Evolutionary conservation across 2,113 vertebrate species (phyloP).

Genomic region (Crotalus viridis): DNA sequence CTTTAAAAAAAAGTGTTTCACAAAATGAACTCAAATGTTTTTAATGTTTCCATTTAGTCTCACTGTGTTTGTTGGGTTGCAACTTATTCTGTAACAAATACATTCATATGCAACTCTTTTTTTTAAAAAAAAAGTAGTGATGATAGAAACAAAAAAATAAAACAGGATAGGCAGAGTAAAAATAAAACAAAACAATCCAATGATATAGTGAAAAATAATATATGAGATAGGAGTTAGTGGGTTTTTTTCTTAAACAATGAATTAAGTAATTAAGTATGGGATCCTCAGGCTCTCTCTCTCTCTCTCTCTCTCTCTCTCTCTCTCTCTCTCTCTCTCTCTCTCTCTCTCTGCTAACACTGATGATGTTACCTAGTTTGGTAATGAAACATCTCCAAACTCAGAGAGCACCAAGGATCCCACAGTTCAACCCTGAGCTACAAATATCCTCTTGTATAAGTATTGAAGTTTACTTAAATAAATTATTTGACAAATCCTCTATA

Average conservation of each 20-base stretch:
- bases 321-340: background rate
- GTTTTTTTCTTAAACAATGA: background rate
- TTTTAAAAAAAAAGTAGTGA: background rate
- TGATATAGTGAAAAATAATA: background rate
- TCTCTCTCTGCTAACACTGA: background rate
- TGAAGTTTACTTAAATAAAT: background rate
- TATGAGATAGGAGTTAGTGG: background rate
- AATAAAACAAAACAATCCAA: background rate
- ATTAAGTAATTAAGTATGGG: background rate
- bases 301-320: no score
- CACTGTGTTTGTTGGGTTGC: background rate
- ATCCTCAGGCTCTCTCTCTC: background rate
- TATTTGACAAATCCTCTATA: background rate
- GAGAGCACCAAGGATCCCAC: background rate
- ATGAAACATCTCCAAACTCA: background rate
- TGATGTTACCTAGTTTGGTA: background rate
- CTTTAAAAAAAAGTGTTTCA: background rate
- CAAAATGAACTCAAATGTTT: background rate
- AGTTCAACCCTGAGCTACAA: background rate
- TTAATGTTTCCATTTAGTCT: background rate
- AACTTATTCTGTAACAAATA: background rate
- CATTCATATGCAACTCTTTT: background rate
- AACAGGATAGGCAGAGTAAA: background rate
- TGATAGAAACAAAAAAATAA: background rate
- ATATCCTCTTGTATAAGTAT: background rate